Percentiles rank a stretch among this genome's conserved stretches.
phyloP scores from a whole-genome alignment of 2,797 vertebrate species.

The Lagodon rhomboides region DNA sequence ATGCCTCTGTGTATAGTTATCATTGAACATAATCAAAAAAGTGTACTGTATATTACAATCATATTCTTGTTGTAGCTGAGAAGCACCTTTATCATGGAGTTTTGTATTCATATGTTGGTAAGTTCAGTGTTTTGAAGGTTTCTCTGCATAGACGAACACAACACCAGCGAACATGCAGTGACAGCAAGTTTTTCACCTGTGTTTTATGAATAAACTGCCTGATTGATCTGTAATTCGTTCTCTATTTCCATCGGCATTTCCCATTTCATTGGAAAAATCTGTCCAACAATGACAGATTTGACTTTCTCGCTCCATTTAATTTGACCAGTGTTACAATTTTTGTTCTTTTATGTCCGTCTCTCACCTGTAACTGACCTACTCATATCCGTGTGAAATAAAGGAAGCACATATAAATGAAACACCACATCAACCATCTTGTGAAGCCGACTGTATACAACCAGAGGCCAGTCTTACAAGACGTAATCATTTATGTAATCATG shows the following conservation, averaged over 20 bases:
- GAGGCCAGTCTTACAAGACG: constrained; percentile 46
- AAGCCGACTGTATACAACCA: constrained; percentile 35
- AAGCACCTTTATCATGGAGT: constrained; percentile 63
- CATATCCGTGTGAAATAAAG: constrained; percentile 40
- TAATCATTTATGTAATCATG: constrained; percentile 60
- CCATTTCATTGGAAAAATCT: no score
- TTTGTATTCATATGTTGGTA: constrained; percentile 64
- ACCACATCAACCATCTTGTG: constrained; percentile 36
- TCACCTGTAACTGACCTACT: constrained; percentile 31
- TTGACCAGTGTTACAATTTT: not conserved
- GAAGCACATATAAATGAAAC: constrained; percentile 59
- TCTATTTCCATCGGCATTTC: no score
- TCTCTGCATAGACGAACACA: constrained; percentile 39
- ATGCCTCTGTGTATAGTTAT: constrained; percentile 80
- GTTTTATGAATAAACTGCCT: constrained; percentile 23
- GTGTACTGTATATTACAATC: constrained; percentile 73
- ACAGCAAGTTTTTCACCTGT: constrained; percentile 18
- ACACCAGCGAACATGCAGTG: constrained; percentile 58
- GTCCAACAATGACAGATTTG: not conserved
- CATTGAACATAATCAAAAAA: constrained; percentile 69
- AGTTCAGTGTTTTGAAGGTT: constrained; percentile 57
- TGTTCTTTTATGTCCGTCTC: constrained; percentile 19
- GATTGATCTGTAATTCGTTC: constrained; percentile 13
- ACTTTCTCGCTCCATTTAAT: constrained; percentile 5
- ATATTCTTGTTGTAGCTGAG: constrained; percentile 71